Evolutionary conservation across 1,140 invertebrate species (phyloP), one percentile per base, ranked within the genome.

Genomic region (Brachystomella parvula): DNA sequence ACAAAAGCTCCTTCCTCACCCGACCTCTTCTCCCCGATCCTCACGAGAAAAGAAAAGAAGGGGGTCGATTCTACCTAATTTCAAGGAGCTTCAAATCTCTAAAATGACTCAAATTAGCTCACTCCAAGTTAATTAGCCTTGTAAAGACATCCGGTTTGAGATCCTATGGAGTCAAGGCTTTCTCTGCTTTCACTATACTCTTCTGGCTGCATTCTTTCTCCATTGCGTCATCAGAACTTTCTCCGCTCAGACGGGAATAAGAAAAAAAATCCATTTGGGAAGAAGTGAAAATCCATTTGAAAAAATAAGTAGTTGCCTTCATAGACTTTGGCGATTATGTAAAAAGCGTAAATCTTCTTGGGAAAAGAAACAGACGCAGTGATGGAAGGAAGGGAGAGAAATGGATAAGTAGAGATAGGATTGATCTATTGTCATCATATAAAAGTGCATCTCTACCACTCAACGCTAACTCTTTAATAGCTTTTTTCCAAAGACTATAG

Each of bases 311-410:
- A 33, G 63, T 67, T 63, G 66, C 69, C 63, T 67, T 71, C 65
- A 65, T 70, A 72, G 67, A 69, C 71, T 69, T 69, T 53, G 57
- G 47, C 68, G 68, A 70, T 72, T 70, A 70, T 70, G 68, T 66
- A 72, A 72, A 72, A 70, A 70, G 68, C 65, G 61, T 70, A 72
- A 72, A 70, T 70, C 68, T 72, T 72, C 71, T 70, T 72, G 71
- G 68, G 71, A 72, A 70, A 60, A 59, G 67, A 68, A 56, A 61
- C 44, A 70, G 61, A 68, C 70, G 68, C 68, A 65, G 68, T 70
- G 68, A 69, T 65, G 56, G 65, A 39, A 30, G 30, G 53, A 31
- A 64, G 65, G 24, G 62, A 61, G 63, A 61, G 35, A 31, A 30
- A 62, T n/a, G n/a, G n/a, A n/a, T n/a, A n/a, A n/a, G n/a, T n/a